phyloP scores from a whole-genome alignment of 2,797 vertebrate genomes.

The Sandelia bainsii region DNA sequence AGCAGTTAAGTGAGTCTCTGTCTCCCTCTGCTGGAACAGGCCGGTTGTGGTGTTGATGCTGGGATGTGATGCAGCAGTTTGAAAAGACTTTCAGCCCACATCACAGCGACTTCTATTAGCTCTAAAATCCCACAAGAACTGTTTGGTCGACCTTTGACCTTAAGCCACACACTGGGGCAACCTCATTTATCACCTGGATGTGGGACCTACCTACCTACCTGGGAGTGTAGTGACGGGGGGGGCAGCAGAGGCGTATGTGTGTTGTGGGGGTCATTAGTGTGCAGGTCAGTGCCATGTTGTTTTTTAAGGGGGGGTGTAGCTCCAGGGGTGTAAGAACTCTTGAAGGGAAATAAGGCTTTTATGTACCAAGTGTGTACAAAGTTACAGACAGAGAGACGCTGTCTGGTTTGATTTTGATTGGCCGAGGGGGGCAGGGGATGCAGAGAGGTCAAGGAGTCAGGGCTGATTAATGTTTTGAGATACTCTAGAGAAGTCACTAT shows the following conservation, averaged over 20 bases:
- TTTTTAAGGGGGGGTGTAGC: conserved; percentile 32
- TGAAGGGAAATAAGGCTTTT: conserved; percentile 62
- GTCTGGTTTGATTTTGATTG: conserved; percentile 73
- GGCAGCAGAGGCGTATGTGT: neutral
- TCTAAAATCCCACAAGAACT: conserved; percentile 58
- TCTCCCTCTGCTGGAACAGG: conserved; percentile 78
- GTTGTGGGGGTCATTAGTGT: conserved; percentile 58
- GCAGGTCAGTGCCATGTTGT: conserved; percentile 48
- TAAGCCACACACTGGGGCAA: conserved; percentile 64
- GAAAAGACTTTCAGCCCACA: conserved; percentile 30
- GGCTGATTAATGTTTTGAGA: conserved; percentile 77
- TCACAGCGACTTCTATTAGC: conserved; percentile 61
- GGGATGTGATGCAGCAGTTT: neutral
- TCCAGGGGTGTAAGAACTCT: conserved; percentile 39
- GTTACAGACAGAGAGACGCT: conserved; percentile 78
- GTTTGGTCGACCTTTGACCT: conserved; percentile 60
- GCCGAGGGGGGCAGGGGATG: conserved; percentile 40
- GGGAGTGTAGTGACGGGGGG: conserved; percentile 59
- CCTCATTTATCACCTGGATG: conserved; percentile 81
- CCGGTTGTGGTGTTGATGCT: neutral
- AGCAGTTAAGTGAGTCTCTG: conserved; percentile 60
- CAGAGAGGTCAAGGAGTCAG: conserved; percentile 71
- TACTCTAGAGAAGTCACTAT: conserved; percentile 52
- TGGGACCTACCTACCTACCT: neutral
- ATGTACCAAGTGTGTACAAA: conserved; percentile 57